Base-by-base conservation (phyloP, 2,888 invertebrate species). In the Orchestes rusci region DNA sequence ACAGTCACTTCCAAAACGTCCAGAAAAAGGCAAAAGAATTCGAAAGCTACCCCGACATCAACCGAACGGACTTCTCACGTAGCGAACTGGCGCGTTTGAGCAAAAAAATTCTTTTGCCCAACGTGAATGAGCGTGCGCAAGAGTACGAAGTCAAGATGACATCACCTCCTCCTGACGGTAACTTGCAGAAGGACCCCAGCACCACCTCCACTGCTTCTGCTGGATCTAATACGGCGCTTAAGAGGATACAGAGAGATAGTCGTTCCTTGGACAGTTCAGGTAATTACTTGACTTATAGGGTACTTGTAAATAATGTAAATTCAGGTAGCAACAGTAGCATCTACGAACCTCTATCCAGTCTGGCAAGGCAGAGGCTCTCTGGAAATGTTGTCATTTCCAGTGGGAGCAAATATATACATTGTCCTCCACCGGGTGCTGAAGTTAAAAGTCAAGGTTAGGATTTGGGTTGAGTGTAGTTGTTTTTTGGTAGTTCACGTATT, bases 361-460 rank as follows among this genome's bases (percentile, higher is more conserved):
- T 49, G 39, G 53, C 51, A 39, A 50, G 51, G 49, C 59, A 56
- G 56, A 59, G 58, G 53, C 73, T 81, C 63, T 80, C 82, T 55
- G 84, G 84, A 64, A 87, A 86, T 73, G 78, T 83, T 66, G 72
- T 79, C 55, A 79, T 82, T 73, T 81, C 84, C 63, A 77, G 83
- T 59, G 86, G 86, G 71, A 81, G 84, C 73, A 81, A 80, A 67
- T 79, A 81, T 70, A 75, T 86, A 60, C 86, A 86, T 71, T 84
- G 84, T 66, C 80, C 80, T 57, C 83, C 82, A 51, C 85, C 84
- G 56, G 51, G 43, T 3, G 32, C 32, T 12, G 48, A 45, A 27
- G 23, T 39, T 7, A 43, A 41, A 27, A 45, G 39, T 46, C 33
- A 41, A 50, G 50, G 50, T 50, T 46, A 47, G 50, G 32, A 12